Conservation (phyloP, 2,888 invertebrate genomes). For the Dynastes grantii region DNA sequence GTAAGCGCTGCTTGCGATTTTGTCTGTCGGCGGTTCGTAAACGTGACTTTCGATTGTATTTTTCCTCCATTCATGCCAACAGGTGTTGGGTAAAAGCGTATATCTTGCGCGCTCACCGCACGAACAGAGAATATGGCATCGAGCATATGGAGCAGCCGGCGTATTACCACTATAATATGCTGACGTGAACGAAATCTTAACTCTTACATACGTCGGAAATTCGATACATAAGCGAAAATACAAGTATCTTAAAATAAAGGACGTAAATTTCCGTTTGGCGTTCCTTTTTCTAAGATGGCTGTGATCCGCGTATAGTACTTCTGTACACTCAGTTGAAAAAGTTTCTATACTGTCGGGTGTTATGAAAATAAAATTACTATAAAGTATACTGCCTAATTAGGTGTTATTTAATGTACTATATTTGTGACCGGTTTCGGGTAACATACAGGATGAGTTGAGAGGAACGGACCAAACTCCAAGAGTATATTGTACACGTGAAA, state of each 20-base stretch:
- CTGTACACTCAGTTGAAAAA: not conserved
- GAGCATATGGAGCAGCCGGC: not conserved
- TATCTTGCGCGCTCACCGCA: not conserved
- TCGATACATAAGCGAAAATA: not conserved
- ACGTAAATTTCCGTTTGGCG: not conserved
- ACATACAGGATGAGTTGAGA: too few species aligned
- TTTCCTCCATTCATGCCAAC: conserved; percentile 43
- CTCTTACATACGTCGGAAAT: conserved; percentile 5
- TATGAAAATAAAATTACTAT: too few species aligned
- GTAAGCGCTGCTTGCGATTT: conserved; percentile 1
- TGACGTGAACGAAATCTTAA: conserved; percentile 25
- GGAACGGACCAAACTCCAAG: too few species aligned
- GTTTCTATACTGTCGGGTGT: not conserved
- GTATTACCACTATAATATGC: not conserved
- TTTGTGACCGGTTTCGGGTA: too few species aligned
- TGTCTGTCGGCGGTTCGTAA: conserved; percentile 18
- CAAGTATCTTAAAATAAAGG: not conserved
- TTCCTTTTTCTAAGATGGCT: not conserved
- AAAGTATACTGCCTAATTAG: too few species aligned
- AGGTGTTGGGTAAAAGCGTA: conserved; percentile 37
- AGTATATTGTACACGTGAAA: too few species aligned
- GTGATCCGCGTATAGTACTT: not conserved
- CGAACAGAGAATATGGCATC: conserved; percentile 15
- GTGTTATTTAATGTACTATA: too few species aligned
- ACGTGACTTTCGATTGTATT: conserved; percentile 44